A percentile compares a stretch with the other conserved stretches of the same genome.
Evolutionary conservation across 2,888 invertebrate genomes (phyloP).

Genomic region (Allacma fusca): DNA sequence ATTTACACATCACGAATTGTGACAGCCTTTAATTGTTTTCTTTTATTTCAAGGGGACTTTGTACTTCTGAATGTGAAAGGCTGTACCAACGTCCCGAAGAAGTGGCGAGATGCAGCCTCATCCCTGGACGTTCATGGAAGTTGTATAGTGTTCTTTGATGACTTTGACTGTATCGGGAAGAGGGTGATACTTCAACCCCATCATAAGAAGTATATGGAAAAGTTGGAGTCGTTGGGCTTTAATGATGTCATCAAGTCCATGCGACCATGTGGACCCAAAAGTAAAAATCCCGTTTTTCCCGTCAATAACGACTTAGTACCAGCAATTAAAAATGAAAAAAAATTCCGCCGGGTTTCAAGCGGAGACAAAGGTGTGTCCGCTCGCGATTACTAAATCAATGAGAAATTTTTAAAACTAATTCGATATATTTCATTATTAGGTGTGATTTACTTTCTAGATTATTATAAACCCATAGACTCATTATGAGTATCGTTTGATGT

Average conservation of each 20-base stretch:
- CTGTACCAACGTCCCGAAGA: conserved; percentile 59
- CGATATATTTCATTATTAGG: too few species aligned
- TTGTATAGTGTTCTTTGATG: conserved; percentile 58
- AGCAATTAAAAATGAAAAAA: conserved; percentile 33
- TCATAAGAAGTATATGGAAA: conserved; percentile 59
- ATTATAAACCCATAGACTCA: too few species aligned
- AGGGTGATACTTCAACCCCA: conserved; percentile 59
- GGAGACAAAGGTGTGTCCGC: conserved; percentile 36
- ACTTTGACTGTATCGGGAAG: conserved; percentile 58
- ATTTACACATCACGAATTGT: too few species aligned
- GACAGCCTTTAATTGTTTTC: too few species aligned
- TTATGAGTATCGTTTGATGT: too few species aligned
- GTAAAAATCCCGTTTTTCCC: conserved; percentile 45
- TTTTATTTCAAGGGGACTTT: conserved; percentile 47
- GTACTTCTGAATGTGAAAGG: conserved; percentile 55
- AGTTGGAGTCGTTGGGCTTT: conserved; percentile 57
- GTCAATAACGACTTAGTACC: conserved; percentile 39
- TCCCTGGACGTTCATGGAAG: conserved; percentile 59
- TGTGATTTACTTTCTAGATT: too few species aligned
- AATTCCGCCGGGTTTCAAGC: conserved; percentile 24
- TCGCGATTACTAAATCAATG: neutral
- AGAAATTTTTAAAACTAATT: too few species aligned
- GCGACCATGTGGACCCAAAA: conserved; percentile 58
- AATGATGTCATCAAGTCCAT: conserved; percentile 57
- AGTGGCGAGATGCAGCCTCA: conserved; percentile 50